Evolutionary conservation across 1,140 invertebrate genomes (phyloP).

Genomic region (Lepeophtheirus salmonis): DNA sequence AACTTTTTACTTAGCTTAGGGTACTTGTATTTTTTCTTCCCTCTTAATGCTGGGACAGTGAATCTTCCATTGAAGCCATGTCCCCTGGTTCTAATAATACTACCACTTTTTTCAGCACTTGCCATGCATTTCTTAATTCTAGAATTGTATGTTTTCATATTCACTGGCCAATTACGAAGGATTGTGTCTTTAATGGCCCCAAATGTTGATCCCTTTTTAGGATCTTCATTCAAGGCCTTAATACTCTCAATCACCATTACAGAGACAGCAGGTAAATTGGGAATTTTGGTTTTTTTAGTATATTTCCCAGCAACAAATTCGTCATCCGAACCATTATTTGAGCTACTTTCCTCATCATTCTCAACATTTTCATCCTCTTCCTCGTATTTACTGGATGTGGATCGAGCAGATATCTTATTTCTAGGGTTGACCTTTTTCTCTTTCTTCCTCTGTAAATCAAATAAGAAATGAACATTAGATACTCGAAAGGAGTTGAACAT

Average conservation of each 20-base stretch:
- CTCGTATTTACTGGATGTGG: too few species aligned
- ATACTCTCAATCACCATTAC: background rate
- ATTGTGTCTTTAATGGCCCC: background rate
- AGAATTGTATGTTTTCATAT: background rate
- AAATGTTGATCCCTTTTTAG: background rate
- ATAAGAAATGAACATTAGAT: too few species aligned
- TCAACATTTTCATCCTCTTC: background rate
- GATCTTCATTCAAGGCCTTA: background rate
- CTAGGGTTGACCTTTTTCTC: too few species aligned
- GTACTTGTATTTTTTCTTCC: background rate
- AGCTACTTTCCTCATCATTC: background rate
- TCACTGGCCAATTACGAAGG: background rate
- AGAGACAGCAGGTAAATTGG: background rate
- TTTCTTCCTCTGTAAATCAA: too few species aligned
- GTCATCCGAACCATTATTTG: background rate
- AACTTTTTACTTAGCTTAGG: background rate
- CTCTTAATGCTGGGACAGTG: too few species aligned
- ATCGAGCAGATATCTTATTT: too few species aligned
- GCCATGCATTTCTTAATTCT: background rate
- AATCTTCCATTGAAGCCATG: background rate
- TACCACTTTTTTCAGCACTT: background rate
- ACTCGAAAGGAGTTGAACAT: too few species aligned
- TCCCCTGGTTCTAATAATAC: background rate
- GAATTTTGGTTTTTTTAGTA: background rate
- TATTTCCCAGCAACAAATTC: background rate